phyloP scores from a whole-genome alignment of 2,797 vertebrate species.

The Miopithecus talapoin region DNA sequence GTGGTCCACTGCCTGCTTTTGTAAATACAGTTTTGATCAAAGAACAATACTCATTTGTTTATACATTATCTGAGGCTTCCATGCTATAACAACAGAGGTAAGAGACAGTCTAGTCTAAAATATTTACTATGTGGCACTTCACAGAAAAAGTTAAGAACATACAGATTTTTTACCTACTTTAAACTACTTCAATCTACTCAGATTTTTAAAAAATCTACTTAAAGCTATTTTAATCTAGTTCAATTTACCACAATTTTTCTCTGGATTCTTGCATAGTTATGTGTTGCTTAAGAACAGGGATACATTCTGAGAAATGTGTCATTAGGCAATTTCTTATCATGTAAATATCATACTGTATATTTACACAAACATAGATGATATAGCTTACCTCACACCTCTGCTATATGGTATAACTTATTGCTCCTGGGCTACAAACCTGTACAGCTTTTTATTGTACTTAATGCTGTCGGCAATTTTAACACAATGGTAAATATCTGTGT shows the following conservation, averaged over 20 bases:
- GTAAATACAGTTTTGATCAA: neutral
- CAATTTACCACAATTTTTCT: neutral
- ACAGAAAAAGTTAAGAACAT: neutral
- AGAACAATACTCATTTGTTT: neutral
- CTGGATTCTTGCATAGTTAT: neutral
- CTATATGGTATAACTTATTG: neutral
- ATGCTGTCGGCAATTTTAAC: neutral
- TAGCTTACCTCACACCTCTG: neutral
- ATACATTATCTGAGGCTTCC: neutral
- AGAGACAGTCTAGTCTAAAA: neutral
- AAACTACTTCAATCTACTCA: neutral
- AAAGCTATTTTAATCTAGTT: neutral
- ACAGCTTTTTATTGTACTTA: neutral
- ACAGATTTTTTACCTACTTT: neutral
- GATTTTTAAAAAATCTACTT: neutral
- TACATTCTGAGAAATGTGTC: neutral
- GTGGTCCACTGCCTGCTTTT: neutral
- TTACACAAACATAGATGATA: neutral
- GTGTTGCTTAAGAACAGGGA: neutral
- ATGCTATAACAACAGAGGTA: neutral
- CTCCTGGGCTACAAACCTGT: neutral
- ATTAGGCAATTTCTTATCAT: neutral
- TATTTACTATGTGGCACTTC: neutral
- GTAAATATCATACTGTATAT: neutral
- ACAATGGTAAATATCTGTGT: neutral